These are phyloP conservation scores for Acanthococcus lagerstroemiae DNA, from an alignment of 2,888 invertebrate species.

Conservation along the genomic window DNA sequence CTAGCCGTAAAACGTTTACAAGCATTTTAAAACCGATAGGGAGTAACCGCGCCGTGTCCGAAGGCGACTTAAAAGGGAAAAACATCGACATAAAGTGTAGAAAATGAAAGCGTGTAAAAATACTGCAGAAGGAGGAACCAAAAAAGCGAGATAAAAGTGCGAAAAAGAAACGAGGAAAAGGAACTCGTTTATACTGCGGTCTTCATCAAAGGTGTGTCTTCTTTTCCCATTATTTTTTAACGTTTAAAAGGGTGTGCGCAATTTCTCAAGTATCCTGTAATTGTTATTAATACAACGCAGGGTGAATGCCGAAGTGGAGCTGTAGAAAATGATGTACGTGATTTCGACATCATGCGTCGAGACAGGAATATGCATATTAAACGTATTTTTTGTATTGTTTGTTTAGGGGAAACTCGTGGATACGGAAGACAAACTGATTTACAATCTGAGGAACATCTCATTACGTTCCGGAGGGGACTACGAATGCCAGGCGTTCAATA, in stretches of 20 bases:
- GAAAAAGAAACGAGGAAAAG: background rate
- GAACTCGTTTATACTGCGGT: background rate
- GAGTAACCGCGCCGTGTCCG: background rate
- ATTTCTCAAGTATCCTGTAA: background rate
- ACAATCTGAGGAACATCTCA: slow-evolving; percentile 39
- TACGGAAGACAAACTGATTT: slow-evolving; percentile 13
- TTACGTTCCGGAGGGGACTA: slow-evolving; percentile 66
- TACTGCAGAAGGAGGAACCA: background rate
- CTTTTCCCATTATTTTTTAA: background rate
- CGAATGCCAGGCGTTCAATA: slow-evolving; percentile 68
- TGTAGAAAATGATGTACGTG: too few species aligned
- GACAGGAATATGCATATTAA: too few species aligned
- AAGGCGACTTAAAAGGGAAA: background rate
- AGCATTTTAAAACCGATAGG: background rate
- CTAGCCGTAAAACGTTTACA: background rate
- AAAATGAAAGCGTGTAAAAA: background rate
- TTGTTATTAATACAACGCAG: background rate
- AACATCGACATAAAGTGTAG: background rate
- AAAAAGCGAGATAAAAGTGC: background rate
- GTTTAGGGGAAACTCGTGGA: slow-evolving; percentile 14
- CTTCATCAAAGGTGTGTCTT: background rate
- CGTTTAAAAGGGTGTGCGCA: background rate
- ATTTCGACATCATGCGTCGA: too few species aligned
- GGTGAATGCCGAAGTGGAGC: too few species aligned
- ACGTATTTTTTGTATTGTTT: too few species aligned